phyloP scores from a whole-genome alignment of 2,113 vertebrate genomes.

The Boleophthalmus pectinirostris region DNA sequence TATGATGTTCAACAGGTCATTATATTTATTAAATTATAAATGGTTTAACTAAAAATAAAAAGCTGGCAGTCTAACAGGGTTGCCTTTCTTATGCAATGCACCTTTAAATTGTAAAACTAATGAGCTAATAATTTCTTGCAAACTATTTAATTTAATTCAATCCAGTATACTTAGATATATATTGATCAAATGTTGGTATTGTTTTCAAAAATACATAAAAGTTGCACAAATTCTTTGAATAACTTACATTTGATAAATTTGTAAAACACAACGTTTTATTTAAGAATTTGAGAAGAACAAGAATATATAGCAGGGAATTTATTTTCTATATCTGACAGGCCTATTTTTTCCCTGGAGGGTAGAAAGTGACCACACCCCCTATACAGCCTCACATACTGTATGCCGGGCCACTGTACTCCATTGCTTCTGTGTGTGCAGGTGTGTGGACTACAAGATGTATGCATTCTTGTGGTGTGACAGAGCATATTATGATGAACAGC shows the following conservation, averaged over 20 bases:
- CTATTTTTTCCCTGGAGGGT: slow-evolving; percentile 3
- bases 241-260: not conserved
- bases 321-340: not conserved
- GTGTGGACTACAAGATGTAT: slow-evolving; percentile 52
- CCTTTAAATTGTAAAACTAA: too few relatives aligned
- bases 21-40: too few relatives aligned
- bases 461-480: slow-evolving; percentile 59
- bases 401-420: slow-evolving; percentile 1
- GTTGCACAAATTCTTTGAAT: too few relatives aligned
- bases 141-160: too few relatives aligned
- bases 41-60: too few relatives aligned
- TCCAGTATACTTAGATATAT: not conserved
- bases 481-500: slow-evolving; percentile 71
- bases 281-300: not conserved
- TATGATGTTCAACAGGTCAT: too few relatives aligned
- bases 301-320: not conserved
- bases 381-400: not conserved
- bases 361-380: slow-evolving; percentile 8
- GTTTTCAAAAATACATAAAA: too few relatives aligned
- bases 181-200: not conserved
- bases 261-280: not conserved
- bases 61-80: too few relatives aligned
- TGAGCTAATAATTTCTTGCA: too few relatives aligned
- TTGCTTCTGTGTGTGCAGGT: slow-evolving; percentile 20
- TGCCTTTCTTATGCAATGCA: too few relatives aligned